Base-by-base conservation (phyloP, 2,888 invertebrate species). In the Celastrina argiolus region DNA sequence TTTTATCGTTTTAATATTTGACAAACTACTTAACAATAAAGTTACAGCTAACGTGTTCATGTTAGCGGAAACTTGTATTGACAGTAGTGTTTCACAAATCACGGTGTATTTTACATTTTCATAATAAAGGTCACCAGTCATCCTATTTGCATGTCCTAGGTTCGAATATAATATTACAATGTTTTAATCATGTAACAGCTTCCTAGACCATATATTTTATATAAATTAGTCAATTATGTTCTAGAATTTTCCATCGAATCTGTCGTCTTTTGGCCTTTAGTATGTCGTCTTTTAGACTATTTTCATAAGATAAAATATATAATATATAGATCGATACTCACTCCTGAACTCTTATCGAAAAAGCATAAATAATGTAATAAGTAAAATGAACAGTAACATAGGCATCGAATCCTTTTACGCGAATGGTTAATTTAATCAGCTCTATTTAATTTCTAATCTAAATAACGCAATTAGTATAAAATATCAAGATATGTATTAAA, bases 141-240 rank as follows among this genome's bases (percentile, higher is more conserved):
- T n/a, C n/a, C 18, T 10, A 51, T 51, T 51, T 22, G 51, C 51
- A 51, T 51, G 51, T 36, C 51, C 51, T 51, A 22, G 51, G 51
- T 51, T 51, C 18, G 22, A 51, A 51, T 51, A 51, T 51, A 51
- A 12, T 22, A 51, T 51, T 22, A 22, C 51, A 51, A 22, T 51
- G 51, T 22, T 51, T 22, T 22, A 51, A 51, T 51, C 51, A 51
- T 22, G 1, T 51, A 22, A 51, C 12, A 8, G 12, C 51, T 51
- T 51, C 22, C 10, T 51, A 51, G 22, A 22, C 51, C 22, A 51
- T 22, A 18, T 45, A 45, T 51, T 22, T 3, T 22, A 51, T 51
- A 8, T 16, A 18, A 45, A 45, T 45, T 18, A 16, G 45, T 42
- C 42, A 42, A n/a, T 7, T 42, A 31, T 6, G 6, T 16, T 16